These are phyloP conservation scores for Oenanthe oenanthe DNA, from an alignment of 2,113 vertebrate species.

Conservation along the genomic window DNA sequence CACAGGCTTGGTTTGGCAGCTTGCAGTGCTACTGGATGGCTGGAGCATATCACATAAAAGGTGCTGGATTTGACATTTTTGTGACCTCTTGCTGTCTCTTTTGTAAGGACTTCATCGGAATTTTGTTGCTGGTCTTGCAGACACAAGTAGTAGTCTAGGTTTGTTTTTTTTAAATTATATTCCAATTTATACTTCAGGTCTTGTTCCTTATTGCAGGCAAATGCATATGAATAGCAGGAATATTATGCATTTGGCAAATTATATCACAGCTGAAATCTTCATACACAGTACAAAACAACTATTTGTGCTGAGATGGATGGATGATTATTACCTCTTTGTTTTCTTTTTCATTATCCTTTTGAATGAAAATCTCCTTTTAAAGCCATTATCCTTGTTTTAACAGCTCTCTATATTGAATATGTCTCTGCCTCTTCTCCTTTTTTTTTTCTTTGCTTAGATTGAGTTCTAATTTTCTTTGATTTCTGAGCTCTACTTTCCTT, in stretches of 20 bases:
- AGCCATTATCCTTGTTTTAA: conserved; percentile 44
- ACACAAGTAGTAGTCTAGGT: neutral
- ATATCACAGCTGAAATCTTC: conserved; percentile 6
- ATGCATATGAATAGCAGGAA: neutral
- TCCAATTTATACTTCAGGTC: neutral
- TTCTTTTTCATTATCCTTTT: conserved; percentile 47
- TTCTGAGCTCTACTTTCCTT: conserved; percentile 30
- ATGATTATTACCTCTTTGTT: conserved; percentile 43
- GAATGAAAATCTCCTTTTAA: conserved; percentile 46
- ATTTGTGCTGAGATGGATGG: conserved; percentile 17
- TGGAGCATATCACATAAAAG: neutral
- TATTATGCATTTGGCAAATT: conserved; percentile 2
- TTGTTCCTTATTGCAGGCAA: neutral
- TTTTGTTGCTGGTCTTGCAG: neutral
- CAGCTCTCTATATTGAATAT: neutral
- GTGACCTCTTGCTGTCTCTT: neutral
- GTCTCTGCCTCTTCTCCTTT: neutral
- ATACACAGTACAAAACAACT: neutral
- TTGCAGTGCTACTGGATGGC: neutral
- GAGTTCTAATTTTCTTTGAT: conserved; percentile 26
- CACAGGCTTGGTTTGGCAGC: neutral
- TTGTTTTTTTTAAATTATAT: neutral
- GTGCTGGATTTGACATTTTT: neutral
- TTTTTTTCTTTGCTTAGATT: neutral
- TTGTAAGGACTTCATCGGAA: neutral